Evolutionary conservation across 1,140 invertebrate species (phyloP).

Genomic region (Ptiloglossa arizonensis): DNA sequence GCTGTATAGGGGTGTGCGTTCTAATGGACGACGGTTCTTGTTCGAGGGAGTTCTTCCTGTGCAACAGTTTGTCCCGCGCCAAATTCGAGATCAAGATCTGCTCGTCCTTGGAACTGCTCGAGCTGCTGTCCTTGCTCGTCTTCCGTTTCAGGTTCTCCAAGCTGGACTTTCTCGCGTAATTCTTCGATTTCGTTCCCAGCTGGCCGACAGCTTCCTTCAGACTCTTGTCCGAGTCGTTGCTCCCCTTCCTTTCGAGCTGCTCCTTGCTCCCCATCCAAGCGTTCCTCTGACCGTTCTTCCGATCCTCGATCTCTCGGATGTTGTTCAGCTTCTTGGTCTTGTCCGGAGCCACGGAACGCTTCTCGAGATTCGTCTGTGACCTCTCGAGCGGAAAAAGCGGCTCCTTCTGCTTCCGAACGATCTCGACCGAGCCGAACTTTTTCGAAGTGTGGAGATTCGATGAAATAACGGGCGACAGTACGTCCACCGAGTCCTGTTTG

Average conservation of each 20-base stretch:
- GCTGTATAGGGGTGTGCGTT: slow-evolving; percentile 68
- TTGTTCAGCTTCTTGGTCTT: slow-evolving; percentile 63
- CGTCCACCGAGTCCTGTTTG: slow-evolving; percentile 69
- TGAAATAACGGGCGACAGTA: slow-evolving; percentile 19
- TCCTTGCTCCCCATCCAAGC: slow-evolving; percentile 51
- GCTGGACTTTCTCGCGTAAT: slow-evolving; percentile 59
- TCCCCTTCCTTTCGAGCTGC: slow-evolving; percentile 57
- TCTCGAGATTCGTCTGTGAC: slow-evolving; percentile 65
- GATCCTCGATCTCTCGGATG: slow-evolving; percentile 67
- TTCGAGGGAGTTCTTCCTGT: slow-evolving; percentile 67
- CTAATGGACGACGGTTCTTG: slow-evolving; percentile 53
- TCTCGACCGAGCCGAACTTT: slow-evolving; percentile 67
- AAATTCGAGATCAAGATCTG: slow-evolving; percentile 58
- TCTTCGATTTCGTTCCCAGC: slow-evolving; percentile 24
- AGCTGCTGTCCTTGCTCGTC: slow-evolving; percentile 74
- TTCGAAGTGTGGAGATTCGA: slow-evolving; percentile 56
- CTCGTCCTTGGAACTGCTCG: slow-evolving; percentile 74
- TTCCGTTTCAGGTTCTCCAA: slow-evolving; percentile 68
- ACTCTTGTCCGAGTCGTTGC: slow-evolving; percentile 67
- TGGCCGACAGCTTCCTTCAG: slow-evolving; percentile 32
- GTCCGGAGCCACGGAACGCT: slow-evolving; percentile 5
- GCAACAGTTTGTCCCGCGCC: slow-evolving; percentile 44
- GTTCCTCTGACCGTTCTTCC: slow-evolving; percentile 11
- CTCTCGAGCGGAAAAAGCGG: slow-evolving; percentile 48
- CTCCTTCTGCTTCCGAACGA: slow-evolving; percentile 47